A percentile compares a stretch with the other conserved stretches of the same genome.
These are phyloP conservation scores for Euplexia lucipara DNA, from an alignment of 2,888 invertebrate species.

Conservation along the genomic window DNA sequence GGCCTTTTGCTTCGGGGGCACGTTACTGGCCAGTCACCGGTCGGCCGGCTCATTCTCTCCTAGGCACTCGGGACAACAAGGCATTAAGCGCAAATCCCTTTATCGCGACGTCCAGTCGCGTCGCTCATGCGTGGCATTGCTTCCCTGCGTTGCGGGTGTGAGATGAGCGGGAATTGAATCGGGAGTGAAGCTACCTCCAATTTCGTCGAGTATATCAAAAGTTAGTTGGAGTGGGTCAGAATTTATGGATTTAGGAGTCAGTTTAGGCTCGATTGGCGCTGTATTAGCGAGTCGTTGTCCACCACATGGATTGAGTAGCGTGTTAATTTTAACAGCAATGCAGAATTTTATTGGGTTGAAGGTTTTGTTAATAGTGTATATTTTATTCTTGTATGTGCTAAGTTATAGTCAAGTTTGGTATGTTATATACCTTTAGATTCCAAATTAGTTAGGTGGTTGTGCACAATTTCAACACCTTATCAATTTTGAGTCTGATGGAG, in stretches of 20 bases:
- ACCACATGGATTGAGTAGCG: neutral
- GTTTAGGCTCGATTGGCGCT: conserved; percentile 26
- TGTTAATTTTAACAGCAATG: neutral
- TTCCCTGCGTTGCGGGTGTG: conserved; percentile 53
- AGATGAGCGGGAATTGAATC: conserved; percentile 55
- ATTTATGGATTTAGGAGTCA: conserved; percentile 25
- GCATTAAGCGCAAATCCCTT: conserved; percentile 75
- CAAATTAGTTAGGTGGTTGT: too few relatives aligned
- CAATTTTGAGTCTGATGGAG: too few relatives aligned
- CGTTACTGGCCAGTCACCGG: conserved; percentile 30
- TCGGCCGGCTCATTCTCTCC: conserved; percentile 41
- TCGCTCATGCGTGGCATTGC: conserved; percentile 73
- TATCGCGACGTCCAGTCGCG: conserved; percentile 73
- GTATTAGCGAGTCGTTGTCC: neutral
- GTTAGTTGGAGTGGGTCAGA: conserved; percentile 26
- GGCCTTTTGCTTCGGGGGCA: conserved; percentile 9
- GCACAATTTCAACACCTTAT: too few relatives aligned
- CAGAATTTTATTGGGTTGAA: neutral
- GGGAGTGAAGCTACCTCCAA: conserved; percentile 38
- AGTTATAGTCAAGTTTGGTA: too few relatives aligned
- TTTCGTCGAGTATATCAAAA: conserved; percentile 39
- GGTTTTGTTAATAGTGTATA: neutral
- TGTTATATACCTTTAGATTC: too few relatives aligned
- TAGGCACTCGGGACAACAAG: conserved; percentile 60
- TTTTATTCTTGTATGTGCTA: neutral